phyloP scores from a whole-genome alignment of 2,113 vertebrate species.

The Nothoprocta pentlandii region DNA sequence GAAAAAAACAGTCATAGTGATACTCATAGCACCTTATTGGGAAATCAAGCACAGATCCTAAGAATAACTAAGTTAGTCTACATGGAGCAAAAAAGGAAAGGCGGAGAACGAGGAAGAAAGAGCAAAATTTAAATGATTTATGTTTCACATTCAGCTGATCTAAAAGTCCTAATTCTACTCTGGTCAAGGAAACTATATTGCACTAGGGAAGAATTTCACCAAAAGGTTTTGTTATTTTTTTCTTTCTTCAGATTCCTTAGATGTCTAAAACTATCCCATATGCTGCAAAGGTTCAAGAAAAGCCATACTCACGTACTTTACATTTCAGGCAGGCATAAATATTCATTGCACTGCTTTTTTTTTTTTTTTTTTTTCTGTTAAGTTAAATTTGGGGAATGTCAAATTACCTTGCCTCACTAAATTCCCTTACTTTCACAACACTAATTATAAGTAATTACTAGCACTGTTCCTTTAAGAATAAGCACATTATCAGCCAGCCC shows the following conservation, averaged over 20 bases:
- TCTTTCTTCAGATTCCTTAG: neutral
- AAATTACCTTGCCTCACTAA: conserved; percentile 57
- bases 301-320: neutral
- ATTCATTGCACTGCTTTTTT: conserved; percentile 7
- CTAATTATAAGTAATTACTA: conserved; percentile 76
- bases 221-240: neutral
- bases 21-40: neutral
- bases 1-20: neutral
- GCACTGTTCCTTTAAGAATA: conserved; percentile 67
- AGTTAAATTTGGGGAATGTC: conserved; percentile 44
- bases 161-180: neutral
- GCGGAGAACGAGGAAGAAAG: neutral
- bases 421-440: conserved; percentile 58
- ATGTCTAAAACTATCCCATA: neutral
- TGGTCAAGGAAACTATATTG: neutral
- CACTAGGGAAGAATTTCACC: neutral
- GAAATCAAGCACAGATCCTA: neutral
- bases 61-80: neutral
- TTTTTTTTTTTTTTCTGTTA: conserved; percentile 1
- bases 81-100: neutral
- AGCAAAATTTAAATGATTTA: neutral
- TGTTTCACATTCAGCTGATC: neutral
- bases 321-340: neutral
- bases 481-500: conserved; percentile 57
- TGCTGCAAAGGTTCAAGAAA: neutral